phyloP scores from a whole-genome alignment of 2,888 invertebrate species.

The Vesta saturnalis region DNA sequence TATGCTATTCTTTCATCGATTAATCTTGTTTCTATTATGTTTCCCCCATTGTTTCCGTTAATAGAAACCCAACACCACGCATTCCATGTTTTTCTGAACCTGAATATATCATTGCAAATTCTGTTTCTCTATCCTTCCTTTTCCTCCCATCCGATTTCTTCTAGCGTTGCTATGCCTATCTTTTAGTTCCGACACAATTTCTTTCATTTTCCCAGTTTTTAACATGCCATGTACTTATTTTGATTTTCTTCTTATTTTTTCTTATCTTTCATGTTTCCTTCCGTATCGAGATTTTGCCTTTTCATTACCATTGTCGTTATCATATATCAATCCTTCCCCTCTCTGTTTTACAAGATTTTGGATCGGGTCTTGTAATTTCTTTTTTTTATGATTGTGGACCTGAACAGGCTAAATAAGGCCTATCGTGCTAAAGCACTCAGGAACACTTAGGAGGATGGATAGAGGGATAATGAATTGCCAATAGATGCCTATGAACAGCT shows the following conservation, averaged over 20 bases:
- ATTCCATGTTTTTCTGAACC: neutral
- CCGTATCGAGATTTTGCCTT: neutral
- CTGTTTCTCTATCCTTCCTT: neutral
- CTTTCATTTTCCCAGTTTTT: neutral
- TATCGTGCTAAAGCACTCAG: too few species aligned
- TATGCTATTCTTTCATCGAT: too few species aligned
- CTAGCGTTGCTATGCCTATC: neutral
- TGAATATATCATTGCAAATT: neutral
- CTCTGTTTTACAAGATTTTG: neutral
- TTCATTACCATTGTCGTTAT: neutral
- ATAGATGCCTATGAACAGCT: too few species aligned
- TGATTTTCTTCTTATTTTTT: neutral
- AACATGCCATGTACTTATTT: neutral
- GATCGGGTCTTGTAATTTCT: neutral
- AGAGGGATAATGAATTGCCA: too few species aligned
- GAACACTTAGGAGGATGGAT: too few species aligned
- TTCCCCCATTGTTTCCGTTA: neutral
- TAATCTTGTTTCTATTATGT: too few species aligned
- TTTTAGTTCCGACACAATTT: neutral
- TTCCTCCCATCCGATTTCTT: neutral
- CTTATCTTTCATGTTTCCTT: neutral
- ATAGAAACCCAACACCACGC: neutral
- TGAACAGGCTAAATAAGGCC: too few species aligned
- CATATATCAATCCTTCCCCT: neutral
- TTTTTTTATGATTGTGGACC: too few species aligned